phyloP scores from a whole-genome alignment of 2,888 invertebrate species.

The Drosophila infuscata region DNA sequence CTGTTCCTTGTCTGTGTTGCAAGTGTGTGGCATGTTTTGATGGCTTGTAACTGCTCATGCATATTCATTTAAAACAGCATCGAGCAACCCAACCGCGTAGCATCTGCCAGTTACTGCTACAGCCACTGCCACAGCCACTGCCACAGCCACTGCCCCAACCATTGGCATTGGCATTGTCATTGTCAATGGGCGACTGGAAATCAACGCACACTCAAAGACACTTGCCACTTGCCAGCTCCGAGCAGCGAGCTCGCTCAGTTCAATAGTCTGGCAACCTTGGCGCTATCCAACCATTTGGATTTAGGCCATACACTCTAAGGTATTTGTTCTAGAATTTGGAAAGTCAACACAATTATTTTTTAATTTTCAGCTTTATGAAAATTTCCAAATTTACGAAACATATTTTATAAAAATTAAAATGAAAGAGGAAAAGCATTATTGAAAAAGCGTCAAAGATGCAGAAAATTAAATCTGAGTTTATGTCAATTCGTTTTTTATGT shows the following conservation, averaged over 20 bases:
- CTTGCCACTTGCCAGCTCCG: slow-evolving; percentile 12
- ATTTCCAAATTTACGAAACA: not conserved
- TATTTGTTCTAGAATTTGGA: not conserved
- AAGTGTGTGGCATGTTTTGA: slow-evolving; percentile 71
- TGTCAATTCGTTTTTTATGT: not conserved
- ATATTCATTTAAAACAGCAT: slow-evolving; percentile 69
- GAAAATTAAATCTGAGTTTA: not conserved
- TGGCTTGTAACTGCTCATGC: slow-evolving; percentile 77
- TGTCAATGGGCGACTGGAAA: slow-evolving; percentile 21
- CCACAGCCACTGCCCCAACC: slow-evolving; percentile 1
- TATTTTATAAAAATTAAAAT: not conserved
- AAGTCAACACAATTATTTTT: not conserved
- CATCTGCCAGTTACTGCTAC: slow-evolving; percentile 31
- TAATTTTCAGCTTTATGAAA: not conserved
- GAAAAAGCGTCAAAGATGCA: not conserved
- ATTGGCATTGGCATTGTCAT: slow-evolving; percentile 45
- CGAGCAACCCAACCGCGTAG: slow-evolving; percentile 66
- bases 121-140: not conserved
- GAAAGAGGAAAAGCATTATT: not conserved
- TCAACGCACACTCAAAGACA: slow-evolving; percentile 41
- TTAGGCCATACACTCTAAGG: not conserved
- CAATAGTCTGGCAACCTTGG: slow-evolving; percentile 23
- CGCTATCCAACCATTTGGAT: slow-evolving; percentile 11
- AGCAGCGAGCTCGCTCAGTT: slow-evolving; percentile 5
- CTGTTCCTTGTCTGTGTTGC: slow-evolving; percentile 10